Base-by-base conservation (phyloP, 2,113 vertebrate genomes). In the Lates calcarifer region DNA sequence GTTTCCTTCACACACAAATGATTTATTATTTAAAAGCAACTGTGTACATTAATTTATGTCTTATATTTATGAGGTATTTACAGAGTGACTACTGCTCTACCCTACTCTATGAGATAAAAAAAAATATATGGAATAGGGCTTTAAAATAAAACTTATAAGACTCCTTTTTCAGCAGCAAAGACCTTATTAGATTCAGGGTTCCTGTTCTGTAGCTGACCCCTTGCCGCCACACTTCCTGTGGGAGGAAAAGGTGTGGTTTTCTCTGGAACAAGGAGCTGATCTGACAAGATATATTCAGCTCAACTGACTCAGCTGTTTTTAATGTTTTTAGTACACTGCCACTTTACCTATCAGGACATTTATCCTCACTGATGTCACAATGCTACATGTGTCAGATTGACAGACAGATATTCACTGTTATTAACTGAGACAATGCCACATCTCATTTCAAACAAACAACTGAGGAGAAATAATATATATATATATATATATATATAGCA, bases 361-460 rank as follows among this genome's bases (percentile, higher is more conserved):
- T 67, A 82, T 77, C 61, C 37, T 33, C 8, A 24, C 72, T 53
- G 61, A 80, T 68, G 65, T 67, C 49, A 71, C 6, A 26, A 61
- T 43, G 33, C 18, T 31, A n/a, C 64, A 45, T 63, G 45, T 80
- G 65, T 83, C 60, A 86, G 75, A 67, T 22, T 87, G 75, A 78
- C 72, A 6, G 77, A 84, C 60, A 67, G 56, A 80, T 77, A 56
- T 57, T 88, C 33, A 22, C 53, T 2, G 3, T 68, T 75, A 81
- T 81, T 68, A 83, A 70, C 55, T 1, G 6, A 88, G 84, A 68
- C 85, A 58, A 62, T 28, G 66, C 53, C 75, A 77, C 72, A 61
- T 78, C 79, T 78, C 5, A 43, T 91, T 86, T 86, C 72, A 88
- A 70, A 68, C 74, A 41, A 81, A 66, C 57, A 13, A 14, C 79